Evolutionary conservation across 1,140 invertebrate genomes (phyloP), one percentile per base, ranked within the genome.

Genomic region (Drosophila parvula): DNA sequence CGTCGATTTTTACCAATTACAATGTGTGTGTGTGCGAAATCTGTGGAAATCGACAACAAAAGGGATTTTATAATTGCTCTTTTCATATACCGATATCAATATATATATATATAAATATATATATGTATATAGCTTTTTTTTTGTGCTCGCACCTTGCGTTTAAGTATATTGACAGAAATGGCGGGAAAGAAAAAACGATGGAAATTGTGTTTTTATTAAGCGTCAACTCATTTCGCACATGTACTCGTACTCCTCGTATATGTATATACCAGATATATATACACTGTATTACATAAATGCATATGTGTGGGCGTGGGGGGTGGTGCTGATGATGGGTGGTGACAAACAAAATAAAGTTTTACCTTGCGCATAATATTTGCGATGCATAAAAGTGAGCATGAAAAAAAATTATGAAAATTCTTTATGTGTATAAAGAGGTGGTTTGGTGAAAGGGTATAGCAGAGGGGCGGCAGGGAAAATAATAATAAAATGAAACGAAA

Each of bases 401-500:
- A 36, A 40, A 73, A 34, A 50, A 48, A 71, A 71, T 71, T 71
- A 71, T 71, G 68, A 71, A 71, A 48, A 71, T 71, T 41, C 68
- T 59, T 71, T 59, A 71, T 71, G 50, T 71, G 68, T 70, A 53
- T 4, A 50, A 47, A 43, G n/a, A 4, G 45, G n/a, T 43, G 40
- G 18, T 7, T 10, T 9, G 30, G 27, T 3, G 38, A 16, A 5
- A 6, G 32, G 16, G 27, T 22, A 3, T 22, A 22, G 22, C 22
- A 22, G 22, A 22, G 22, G 22, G 2, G 28, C 14, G 5, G 14
- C 22, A 30, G 22, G 10, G 4, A 36, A 22, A 53, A 79, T 61
- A 75, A 71, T 75, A 80, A 80, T 80, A 80, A 80, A 75, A 80
- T 59, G 76, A 58, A 75, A 80, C 53, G 76, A 62, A 79, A 79